Evolutionary conservation across 2,888 invertebrate species (phyloP).

Genomic region (Polia nebulosa): DNA sequence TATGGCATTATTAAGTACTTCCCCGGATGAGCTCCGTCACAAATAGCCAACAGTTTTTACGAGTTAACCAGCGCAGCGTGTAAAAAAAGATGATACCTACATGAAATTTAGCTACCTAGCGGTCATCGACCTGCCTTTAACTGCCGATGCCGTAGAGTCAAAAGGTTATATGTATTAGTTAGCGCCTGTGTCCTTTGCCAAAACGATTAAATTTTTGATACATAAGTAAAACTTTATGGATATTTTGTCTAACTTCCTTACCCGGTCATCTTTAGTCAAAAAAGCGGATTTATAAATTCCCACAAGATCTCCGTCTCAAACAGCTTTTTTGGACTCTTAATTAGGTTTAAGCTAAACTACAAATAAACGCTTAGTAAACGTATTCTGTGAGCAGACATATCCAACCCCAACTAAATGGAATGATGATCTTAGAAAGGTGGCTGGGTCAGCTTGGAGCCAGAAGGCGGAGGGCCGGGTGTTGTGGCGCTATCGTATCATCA

Average conservation of each 20-base stretch:
- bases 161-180: background rate
- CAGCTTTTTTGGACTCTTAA: background rate
- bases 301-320: background rate
- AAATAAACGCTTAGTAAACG: background rate
- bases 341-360: background rate
- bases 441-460: no score
- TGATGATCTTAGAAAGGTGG: no score
- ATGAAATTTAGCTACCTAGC: background rate
- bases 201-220: background rate
- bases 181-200: background rate
- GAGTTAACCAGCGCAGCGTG: background rate
- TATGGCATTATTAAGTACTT: background rate
- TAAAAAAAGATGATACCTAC: background rate
- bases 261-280: background rate
- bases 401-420: background rate
- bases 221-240: background rate
- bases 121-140: background rate
- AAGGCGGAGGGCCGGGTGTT: no score
- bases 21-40: background rate
- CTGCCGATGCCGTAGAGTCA: background rate
- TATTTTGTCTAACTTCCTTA: background rate
- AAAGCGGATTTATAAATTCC: background rate
- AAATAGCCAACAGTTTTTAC: background rate
- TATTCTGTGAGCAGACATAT: background rate
- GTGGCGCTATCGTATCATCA: background rate